Conservation (phyloP, 1,140 invertebrate genomes). For the Drosophila malerkotliana region DNA sequence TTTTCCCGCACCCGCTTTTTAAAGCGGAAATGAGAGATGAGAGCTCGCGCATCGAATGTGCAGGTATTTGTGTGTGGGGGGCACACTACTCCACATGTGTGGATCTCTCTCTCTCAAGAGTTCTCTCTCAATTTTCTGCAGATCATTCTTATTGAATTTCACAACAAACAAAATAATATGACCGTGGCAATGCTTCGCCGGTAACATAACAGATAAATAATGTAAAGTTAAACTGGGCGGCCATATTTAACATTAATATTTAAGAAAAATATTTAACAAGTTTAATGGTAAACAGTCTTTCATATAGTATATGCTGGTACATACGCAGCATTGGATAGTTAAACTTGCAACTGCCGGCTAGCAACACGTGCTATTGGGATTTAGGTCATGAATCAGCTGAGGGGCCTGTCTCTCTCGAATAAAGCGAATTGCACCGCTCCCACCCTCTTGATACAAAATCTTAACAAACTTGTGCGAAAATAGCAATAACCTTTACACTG, state of each 20-base stretch:
- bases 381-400: slow-evolving; percentile 54
- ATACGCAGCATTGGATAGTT: no score
- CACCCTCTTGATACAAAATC: background rate
- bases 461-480: background rate
- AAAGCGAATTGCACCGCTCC: background rate
- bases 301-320: background rate
- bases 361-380: slow-evolving; percentile 37
- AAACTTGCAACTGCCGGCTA: slow-evolving; percentile 21
- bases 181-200: background rate
- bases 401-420: slow-evolving; percentile 18
- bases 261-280: no score
- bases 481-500: background rate
- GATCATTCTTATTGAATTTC: slow-evolving; percentile 69
- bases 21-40: background rate
- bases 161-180: slow-evolving; percentile 45
- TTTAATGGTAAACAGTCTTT: background rate
- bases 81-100: background rate
- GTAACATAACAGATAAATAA: background rate
- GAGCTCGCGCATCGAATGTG: background rate
- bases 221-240: background rate
- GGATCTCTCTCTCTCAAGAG: background rate
- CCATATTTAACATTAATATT: no score
- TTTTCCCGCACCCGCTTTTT: slow-evolving; percentile 13
- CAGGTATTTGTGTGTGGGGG: slow-evolving; percentile 1
- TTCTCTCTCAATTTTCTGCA: slow-evolving; percentile 40